Evolutionary conservation across 2,797 vertebrate species (phyloP), one percentile per base, ranked within the genome.

Genomic region (Acanthornis magna): DNA sequence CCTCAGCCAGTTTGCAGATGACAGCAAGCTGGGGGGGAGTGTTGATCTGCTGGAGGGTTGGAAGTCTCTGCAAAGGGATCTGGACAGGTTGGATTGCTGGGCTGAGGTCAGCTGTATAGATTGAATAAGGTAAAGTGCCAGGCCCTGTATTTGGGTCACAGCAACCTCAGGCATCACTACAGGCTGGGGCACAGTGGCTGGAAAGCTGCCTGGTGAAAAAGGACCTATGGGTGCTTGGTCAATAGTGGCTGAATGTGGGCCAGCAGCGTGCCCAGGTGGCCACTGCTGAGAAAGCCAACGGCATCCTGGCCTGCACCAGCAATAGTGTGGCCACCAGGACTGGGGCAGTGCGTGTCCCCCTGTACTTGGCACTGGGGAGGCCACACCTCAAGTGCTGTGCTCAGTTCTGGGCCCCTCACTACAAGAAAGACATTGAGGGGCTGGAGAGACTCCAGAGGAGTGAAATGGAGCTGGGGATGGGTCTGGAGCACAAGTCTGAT

Each of bases 401-500:
- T 1, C 1, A 62, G 13, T 36, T 82, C 43, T 43, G 30, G 7
- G 13, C 13, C 36, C 3, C 16, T 62, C 71, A 6, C 18, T n/a
- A 12, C 4, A 15, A 3, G 19, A 62, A 62, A 32, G 5, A 8
- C 19, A 14, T 3, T 36, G 63, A 62, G 48, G 23, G 2, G 22
- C 71, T 82, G 71, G 18, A 55, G 42, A 13, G 7, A 27, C 16
- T 47, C 54, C 62, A 67, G 62, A 54, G 54, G 32, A 36, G 32
- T 36, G 4, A 30, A 75, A 0, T 0, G 12, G 30, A 61, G 62
- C 30, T 62, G 55, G 22, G 3, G 4, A 43, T 36, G 32, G 2
- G 5, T 3, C 16, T 55, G 71, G 63, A 25, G 50, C 23, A 21
- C 19, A 43, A 7, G 2, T 15, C 16, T 54, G 19, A 10, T 54